A percentile compares a stretch with the other conserved stretches of the same genome.
phyloP scores from a whole-genome alignment of 2,113 vertebrate species.

The Charadrius vociferus region DNA sequence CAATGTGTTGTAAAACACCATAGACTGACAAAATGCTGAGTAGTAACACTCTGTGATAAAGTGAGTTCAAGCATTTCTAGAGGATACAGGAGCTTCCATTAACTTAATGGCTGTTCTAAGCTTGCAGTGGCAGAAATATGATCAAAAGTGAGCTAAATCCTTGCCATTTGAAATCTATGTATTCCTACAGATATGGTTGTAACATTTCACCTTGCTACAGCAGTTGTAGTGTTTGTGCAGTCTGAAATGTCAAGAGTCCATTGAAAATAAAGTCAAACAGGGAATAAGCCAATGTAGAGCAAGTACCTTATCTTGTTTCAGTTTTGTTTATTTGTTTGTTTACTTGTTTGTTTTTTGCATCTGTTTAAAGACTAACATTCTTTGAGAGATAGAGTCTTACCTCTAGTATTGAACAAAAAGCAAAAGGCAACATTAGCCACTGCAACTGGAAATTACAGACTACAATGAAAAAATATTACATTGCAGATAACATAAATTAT shows the following conservation, averaged over 20 bases:
- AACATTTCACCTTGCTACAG: neutral
- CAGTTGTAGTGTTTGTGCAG: neutral
- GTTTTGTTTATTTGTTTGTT: neutral
- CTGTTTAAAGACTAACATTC: neutral
- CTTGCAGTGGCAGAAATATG: neutral
- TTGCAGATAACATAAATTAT: neutral
- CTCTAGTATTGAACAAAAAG: neutral
- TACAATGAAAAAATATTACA: neutral
- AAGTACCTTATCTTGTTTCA: neutral
- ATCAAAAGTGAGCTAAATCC: neutral
- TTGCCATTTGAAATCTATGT: neutral
- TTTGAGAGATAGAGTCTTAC: neutral
- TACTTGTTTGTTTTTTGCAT: neutral
- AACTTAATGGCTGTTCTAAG: neutral
- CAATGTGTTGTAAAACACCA: neutral
- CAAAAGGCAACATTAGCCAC: neutral
- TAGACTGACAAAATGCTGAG: neutral
- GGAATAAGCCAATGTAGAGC: neutral
- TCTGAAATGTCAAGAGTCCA: neutral
- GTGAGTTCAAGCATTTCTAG: neutral
- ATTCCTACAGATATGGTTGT: neutral
- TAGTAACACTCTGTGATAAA: neutral
- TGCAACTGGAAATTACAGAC: neutral
- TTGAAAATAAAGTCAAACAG: neutral
- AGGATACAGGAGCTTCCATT: neutral